Base-by-base conservation (phyloP, 2,888 invertebrate genomes). In the Theretra japonica region DNA sequence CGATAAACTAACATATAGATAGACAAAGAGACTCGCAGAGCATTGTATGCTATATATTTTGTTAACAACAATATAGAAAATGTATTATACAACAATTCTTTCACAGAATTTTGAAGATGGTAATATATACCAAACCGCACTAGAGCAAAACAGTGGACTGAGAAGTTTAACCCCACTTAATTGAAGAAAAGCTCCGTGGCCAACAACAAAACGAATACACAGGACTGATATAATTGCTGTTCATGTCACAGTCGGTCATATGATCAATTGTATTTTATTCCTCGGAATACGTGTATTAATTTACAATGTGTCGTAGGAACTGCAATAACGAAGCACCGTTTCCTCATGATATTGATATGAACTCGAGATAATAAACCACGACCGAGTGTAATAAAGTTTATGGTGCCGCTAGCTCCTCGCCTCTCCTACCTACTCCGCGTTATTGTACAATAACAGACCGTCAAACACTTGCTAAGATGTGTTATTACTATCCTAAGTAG, bases 351-450 rank as follows among this genome's bases (percentile, higher is more conserved):
- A 65, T 48, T 65, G 65, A 65, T 65, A 48, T 65, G 62, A 65
- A 65, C 48, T 65, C 41, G 65, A 48, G 65, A 65, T 48, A 65
- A 65, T 48, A 65, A 65, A 65, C 41, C 65, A 25, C 23, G 21
- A 65, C 65, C 23, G 48, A 17, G 23, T 41, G 48, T 48, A 48
- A 71, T 71, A 65, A 71, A 71, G 71, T 73, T 71, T 70, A 73
- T 65, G 58, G 73, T 71, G 41, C 65, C 71, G 73, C 71, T 70
- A 50, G 19, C 17, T 60, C 28, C 19, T 60, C 23, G 41, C 19
- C 21, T 41, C 21, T n/a, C 21, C 11, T 28, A 30, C 11, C 33
- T 62, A 62, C 62, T 62, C 33, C 4, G 8, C 41, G 33, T 62
- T 33, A 21, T 11, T 62, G 23, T 17, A 58, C 23, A 25, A 58